These are phyloP conservation scores for Punctoribates punctum DNA, from an alignment of 2,888 invertebrate genomes.

Conservation along the genomic window DNA sequence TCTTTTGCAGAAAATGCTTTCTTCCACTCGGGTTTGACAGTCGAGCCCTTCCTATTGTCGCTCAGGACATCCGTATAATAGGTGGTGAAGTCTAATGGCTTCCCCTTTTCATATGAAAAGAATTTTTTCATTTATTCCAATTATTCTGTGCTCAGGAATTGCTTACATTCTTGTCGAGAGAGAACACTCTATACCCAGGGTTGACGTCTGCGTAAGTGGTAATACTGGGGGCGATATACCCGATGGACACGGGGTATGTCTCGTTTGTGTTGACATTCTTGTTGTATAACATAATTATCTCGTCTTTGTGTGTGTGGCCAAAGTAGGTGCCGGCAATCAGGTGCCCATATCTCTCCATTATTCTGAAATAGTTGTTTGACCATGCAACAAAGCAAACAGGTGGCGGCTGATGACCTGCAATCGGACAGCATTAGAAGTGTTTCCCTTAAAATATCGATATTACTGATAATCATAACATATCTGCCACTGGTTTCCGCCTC, in stretches of 20 bases:
- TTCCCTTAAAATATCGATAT: too few relatives aligned
- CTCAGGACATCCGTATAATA: slow-evolving; percentile 16
- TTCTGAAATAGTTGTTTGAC: slow-evolving; percentile 37
- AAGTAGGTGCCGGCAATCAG: slow-evolving; percentile 9
- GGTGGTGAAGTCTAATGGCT: slow-evolving; percentile 18
- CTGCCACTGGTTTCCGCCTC: slow-evolving; percentile 88
- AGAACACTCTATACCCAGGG: slow-evolving; percentile 4
- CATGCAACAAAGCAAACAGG: slow-evolving; percentile 26
- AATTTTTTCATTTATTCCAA: neutral
- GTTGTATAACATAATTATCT: slow-evolving; percentile 32
- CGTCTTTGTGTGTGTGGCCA: slow-evolving; percentile 40
- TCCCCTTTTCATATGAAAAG: neutral
- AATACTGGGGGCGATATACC: slow-evolving; percentile 21
- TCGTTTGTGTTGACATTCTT: neutral
- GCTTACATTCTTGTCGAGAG: neutral
- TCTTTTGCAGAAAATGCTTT: slow-evolving; percentile 1
- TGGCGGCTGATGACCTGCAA: slow-evolving; percentile 30
- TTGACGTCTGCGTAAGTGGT: neutral
- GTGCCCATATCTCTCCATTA: slow-evolving; percentile 34
- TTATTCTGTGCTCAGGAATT: neutral
- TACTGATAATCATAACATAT: slow-evolving; percentile 91
- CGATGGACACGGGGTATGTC: neutral
- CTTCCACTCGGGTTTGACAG: slow-evolving; percentile 13
- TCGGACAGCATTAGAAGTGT: neutral
- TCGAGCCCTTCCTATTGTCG: neutral